Evolutionary conservation across 2,797 vertebrate species (phyloP).

Genomic region (Helarctos malayanus): DNA sequence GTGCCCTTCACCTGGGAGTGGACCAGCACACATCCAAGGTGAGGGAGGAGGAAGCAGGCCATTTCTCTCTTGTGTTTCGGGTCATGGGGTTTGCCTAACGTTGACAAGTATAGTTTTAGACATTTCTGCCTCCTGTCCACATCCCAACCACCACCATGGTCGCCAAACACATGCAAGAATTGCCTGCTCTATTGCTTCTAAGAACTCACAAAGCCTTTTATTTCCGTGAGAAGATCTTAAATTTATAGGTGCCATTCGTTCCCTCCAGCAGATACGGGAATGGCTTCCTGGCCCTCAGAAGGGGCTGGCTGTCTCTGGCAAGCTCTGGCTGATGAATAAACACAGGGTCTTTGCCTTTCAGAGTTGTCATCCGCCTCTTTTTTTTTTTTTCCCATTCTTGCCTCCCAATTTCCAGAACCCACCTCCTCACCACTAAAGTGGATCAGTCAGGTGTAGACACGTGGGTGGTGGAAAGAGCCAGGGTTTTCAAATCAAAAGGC

Average conservation of each 20-base stretch:
- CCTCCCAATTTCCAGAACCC: background rate
- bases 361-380: background rate
- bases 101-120: background rate
- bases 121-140: background rate
- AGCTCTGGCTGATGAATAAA: background rate
- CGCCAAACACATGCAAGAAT: background rate
- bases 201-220: constrained; percentile 2
- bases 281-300: background rate
- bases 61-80: background rate
- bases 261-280: background rate
- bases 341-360: background rate
- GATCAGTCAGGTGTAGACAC: no score
- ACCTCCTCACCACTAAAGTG: background rate
- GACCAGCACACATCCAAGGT: background rate
- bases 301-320: background rate
- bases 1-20: background rate
- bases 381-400: background rate
- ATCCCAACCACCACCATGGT: no score
- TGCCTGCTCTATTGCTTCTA: background rate
- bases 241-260: background rate
- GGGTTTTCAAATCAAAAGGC: background rate
- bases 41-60: background rate
- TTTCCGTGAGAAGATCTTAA: background rate
- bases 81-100: background rate
- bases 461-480: background rate